Evolutionary conservation across 1,140 invertebrate species (phyloP).

Genomic region (Micrasema minimum): DNA sequence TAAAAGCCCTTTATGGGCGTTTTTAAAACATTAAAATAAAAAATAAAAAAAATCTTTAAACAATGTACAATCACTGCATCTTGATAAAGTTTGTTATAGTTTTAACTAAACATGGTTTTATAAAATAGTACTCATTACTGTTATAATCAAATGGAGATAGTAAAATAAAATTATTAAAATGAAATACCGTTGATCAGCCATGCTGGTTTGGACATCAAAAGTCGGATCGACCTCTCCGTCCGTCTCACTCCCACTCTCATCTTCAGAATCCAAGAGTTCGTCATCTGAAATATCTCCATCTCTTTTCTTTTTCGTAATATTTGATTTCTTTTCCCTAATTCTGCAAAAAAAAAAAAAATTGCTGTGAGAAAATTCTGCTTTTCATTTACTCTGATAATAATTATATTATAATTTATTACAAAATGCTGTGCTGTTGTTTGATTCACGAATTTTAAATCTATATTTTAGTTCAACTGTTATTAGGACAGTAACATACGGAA

Average conservation of each 20-base stretch:
- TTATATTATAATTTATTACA: too few relatives aligned
- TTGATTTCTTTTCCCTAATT: not conserved
- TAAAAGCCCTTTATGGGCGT: too few relatives aligned
- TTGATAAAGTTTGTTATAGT: not conserved
- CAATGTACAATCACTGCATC: not conserved
- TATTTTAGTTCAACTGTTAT: too few relatives aligned
- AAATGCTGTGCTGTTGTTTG: too few relatives aligned
- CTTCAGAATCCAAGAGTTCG: constrained; percentile 6
- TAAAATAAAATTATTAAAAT: not conserved
- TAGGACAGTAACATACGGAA: too few relatives aligned
- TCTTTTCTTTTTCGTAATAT: constrained; percentile 13
- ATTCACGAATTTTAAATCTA: too few relatives aligned
- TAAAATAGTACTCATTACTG: not conserved
- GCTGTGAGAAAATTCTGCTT: too few relatives aligned
- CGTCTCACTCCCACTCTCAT: constrained; percentile 38
- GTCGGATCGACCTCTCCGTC: constrained; percentile 31
- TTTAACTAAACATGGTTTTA: not conserved
- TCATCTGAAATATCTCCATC: constrained; percentile 25
- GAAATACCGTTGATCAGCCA: constrained; percentile 25
- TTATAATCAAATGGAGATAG: not conserved
- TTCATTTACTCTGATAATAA: too few relatives aligned
- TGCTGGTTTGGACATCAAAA: not conserved
- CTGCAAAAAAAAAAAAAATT: too few relatives aligned
- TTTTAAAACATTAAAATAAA: too few relatives aligned
- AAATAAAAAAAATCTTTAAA: not conserved